A percentile compares a stretch with the other conserved stretches of the same genome.
These are phyloP conservation scores for Bubo blakistoni DNA, from an alignment of 2,113 vertebrate species.

Conservation along the genomic window DNA sequence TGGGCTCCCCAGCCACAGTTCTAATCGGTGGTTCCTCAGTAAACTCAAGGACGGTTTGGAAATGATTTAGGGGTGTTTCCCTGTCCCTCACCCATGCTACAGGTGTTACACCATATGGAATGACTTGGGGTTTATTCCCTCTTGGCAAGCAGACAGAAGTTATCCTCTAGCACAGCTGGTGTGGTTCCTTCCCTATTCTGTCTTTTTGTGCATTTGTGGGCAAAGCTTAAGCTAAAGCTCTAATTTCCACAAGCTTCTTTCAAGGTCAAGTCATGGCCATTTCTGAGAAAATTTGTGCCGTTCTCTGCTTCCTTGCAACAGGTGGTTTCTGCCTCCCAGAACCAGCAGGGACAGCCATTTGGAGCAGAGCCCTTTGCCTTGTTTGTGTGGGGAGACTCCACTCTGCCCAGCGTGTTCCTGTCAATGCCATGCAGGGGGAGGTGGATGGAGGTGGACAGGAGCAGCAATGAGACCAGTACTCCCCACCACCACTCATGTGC, in stretches of 20 bases:
- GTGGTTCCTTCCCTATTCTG: background rate
- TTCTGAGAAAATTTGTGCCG: background rate
- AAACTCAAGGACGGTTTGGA: fast-evolving
- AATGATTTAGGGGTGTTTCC: background rate
- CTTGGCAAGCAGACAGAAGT: background rate
- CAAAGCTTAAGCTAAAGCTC: background rate
- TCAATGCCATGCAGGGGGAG: background rate
- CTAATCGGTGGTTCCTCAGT: fast-evolving
- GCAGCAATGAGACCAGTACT: background rate
- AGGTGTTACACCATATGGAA: background rate
- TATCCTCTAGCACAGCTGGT: background rate
- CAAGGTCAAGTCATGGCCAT: background rate
- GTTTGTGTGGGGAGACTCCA: background rate
- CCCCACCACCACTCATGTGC: background rate
- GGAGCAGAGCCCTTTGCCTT: background rate
- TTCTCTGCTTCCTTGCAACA: background rate
- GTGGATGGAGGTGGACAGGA: background rate
- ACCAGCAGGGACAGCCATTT: background rate
- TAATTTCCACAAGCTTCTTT: background rate
- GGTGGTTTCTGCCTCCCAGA: background rate
- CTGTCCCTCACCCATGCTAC: background rate
- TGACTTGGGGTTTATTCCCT: background rate
- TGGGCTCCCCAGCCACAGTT: background rate
- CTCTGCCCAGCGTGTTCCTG: background rate
- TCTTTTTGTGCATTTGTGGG: background rate